A percentile compares a stretch with the other conserved stretches of the same genome.
Evolutionary conservation across 2,888 invertebrate species (phyloP).

Genomic region (Nasonovia ribisnigri): DNA sequence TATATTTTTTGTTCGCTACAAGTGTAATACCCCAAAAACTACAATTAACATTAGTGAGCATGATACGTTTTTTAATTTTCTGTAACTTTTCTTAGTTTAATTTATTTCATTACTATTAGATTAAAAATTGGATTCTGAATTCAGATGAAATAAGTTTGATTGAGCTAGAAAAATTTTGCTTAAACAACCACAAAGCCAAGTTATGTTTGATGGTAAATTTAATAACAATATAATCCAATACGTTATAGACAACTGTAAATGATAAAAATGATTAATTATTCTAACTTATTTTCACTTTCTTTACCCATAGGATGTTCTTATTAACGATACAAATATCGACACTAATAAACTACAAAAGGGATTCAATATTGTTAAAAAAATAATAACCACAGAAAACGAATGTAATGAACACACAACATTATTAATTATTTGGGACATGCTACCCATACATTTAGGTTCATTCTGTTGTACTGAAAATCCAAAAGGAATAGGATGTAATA

Average conservation of each 20-base stretch:
- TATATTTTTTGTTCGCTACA: constrained; percentile 57
- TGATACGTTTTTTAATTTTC: not conserved
- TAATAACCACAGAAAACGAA: constrained; percentile 34
- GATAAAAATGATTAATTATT: not conserved
- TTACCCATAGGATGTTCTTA: constrained; percentile 20
- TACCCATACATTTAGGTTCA: constrained; percentile 50
- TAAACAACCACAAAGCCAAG: constrained; percentile 43
- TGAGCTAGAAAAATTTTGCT: constrained; percentile 54
- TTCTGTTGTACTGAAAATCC: constrained; percentile 48
- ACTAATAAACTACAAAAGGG: constrained; percentile 23
- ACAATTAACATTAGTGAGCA: constrained; percentile 43
- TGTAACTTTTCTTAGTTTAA: not conserved
- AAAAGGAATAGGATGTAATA: constrained; percentile 37
- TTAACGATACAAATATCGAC: constrained; percentile 42
- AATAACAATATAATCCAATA: not conserved
- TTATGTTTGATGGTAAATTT: constrained; percentile 55
- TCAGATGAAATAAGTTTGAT: constrained; percentile 42
- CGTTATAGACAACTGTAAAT: not conserved
- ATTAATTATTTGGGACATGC: constrained; percentile 53
- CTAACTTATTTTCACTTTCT: not conserved
- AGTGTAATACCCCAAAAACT: constrained; percentile 42
- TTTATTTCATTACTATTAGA: not conserved
- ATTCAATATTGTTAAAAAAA: constrained; percentile 46
- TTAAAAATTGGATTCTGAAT: constrained; percentile 52
- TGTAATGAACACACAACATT: constrained; percentile 29